These are phyloP conservation scores for Clitarchus hookeri DNA, from an alignment of 2,888 invertebrate genomes.

Conservation along the genomic window DNA sequence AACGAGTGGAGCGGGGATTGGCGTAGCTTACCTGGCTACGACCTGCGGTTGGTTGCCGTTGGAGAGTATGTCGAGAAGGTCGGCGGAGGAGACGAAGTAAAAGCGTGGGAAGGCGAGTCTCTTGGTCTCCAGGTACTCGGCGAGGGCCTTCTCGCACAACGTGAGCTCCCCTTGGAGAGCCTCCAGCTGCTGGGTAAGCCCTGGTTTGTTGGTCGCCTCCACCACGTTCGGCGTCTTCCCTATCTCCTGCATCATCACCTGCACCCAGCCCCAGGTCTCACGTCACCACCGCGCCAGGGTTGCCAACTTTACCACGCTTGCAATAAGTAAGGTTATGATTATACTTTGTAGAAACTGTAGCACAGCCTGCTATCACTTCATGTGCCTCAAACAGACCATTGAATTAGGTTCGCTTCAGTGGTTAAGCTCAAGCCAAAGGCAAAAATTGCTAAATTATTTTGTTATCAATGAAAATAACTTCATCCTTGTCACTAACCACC, in stretches of 20 bases:
- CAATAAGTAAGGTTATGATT: too few species aligned
- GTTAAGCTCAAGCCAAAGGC: too few species aligned
- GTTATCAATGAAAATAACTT: too few species aligned
- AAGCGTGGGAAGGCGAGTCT: conserved; percentile 91
- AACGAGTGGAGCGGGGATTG: too few species aligned
- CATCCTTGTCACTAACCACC: too few species aligned
- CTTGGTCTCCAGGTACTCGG: conserved; percentile 96
- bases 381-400: too few species aligned
- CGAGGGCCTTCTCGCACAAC: conserved; percentile 94
- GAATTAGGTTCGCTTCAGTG: too few species aligned
- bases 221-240: conserved; percentile 86
- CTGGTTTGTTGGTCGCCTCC: conserved; percentile 84
- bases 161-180: conserved; percentile 81
- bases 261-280: conserved; percentile 22
- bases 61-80: conserved; percentile 90
- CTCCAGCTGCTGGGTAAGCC: conserved; percentile 79
- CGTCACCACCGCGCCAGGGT: not conserved
- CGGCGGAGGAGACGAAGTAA: conserved; percentile 96
- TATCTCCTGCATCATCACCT: conserved; percentile 75
- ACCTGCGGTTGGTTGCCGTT: conserved; percentile 92
- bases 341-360: too few species aligned
- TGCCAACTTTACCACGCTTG: too few species aligned
- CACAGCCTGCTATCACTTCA: too few species aligned
- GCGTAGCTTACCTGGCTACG: conserved; percentile 61
- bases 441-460: too few species aligned